phyloP scores from a whole-genome alignment of 2,113 vertebrate species.

The Indicator maculatus region DNA sequence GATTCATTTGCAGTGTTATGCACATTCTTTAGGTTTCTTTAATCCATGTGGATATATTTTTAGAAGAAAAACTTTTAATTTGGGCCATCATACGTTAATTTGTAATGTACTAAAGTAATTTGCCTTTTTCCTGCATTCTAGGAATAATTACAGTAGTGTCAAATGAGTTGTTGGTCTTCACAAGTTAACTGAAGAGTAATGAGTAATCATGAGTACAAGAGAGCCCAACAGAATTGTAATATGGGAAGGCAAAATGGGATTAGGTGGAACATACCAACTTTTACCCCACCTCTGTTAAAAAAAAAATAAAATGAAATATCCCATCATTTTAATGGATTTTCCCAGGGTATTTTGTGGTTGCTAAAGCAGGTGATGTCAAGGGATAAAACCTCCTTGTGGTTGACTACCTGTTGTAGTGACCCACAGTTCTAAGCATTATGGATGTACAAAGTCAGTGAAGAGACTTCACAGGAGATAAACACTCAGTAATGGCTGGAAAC shows the following conservation, averaged over 20 bases:
- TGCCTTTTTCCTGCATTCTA: neutral
- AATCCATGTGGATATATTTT: neutral
- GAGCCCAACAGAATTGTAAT: neutral
- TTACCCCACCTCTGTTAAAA: neutral
- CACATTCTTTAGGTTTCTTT: neutral
- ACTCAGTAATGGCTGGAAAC: too few species aligned
- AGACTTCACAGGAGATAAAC: neutral
- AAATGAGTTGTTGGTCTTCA: conserved; percentile 22
- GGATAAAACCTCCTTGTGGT: neutral
- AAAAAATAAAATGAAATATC: neutral
- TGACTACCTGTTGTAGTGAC: neutral
- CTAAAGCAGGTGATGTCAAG: neutral
- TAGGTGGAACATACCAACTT: neutral
- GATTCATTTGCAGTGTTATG: neutral
- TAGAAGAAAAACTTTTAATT: neutral
- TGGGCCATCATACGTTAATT: neutral
- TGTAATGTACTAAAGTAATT: conserved; percentile 33
- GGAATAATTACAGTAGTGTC: neutral
- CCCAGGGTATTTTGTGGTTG: neutral
- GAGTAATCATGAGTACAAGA: neutral
- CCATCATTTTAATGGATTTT: neutral
- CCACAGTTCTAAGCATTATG: neutral
- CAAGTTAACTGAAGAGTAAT: conserved; percentile 30
- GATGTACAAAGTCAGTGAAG: too few species aligned
- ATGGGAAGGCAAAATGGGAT: neutral